phyloP scores from a whole-genome alignment of 53 echinoderm and acorn worm species.

The Temnopleurus reevesii region DNA sequence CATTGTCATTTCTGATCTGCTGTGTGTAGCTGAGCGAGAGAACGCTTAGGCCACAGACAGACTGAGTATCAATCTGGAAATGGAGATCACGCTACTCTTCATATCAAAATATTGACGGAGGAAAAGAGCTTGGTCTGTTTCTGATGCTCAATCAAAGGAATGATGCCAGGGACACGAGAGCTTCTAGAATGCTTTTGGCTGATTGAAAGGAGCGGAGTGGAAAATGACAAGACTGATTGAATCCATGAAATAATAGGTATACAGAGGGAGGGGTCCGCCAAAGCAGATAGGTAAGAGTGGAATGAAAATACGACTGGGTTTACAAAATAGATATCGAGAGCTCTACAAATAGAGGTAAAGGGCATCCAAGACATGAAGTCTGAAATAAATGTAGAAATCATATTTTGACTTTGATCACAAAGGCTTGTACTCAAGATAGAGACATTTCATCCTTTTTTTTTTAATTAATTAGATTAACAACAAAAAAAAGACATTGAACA shows the following conservation, averaged over 20 bases:
- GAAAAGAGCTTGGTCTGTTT: too few relatives aligned
- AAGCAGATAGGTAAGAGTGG: neutral
- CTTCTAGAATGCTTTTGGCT: slow-evolving; percentile 23
- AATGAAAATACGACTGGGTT: neutral
- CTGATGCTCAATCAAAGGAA: slow-evolving; percentile 36
- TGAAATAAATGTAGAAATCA: too few relatives aligned
- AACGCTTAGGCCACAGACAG: neutral
- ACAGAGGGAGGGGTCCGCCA: neutral
- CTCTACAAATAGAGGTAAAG: neutral
- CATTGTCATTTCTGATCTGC: neutral
- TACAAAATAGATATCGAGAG: neutral
- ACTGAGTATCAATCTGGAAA: slow-evolving; percentile 25
- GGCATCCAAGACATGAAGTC: neutral
- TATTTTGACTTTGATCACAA: too few relatives aligned
- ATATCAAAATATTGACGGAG: slow-evolving; percentile 39
- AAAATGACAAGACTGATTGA: slow-evolving; percentile 43
- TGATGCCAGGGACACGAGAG: neutral
- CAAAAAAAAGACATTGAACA: neutral
- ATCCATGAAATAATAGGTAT: slow-evolving; percentile 43
- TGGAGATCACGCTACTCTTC: slow-evolving; percentile 43
- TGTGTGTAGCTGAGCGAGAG: neutral
- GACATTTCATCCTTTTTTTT: too few relatives aligned
- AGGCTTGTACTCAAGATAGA: too few relatives aligned
- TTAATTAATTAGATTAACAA: too few relatives aligned
- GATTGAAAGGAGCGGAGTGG: slow-evolving; percentile 44